Conservation (phyloP, 2,888 invertebrate genomes). For the Apodemia duryi region DNA sequence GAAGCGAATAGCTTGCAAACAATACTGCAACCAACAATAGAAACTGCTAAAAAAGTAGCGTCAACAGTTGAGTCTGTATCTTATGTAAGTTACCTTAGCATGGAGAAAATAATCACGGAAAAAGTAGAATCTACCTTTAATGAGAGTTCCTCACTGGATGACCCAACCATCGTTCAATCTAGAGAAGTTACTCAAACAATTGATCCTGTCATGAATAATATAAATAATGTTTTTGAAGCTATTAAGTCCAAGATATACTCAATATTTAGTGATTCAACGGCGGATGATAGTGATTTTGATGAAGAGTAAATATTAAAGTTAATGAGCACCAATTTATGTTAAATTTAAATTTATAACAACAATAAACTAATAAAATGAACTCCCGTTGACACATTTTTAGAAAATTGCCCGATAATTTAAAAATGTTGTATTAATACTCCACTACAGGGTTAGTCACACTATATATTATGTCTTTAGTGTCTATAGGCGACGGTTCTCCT, state of each 20-base stretch:
- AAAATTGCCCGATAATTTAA: no score
- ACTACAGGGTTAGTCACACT: no score
- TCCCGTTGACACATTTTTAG: no score
- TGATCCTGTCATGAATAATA: conserved; percentile 14
- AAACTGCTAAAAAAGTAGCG: neutral
- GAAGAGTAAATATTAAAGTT: neutral
- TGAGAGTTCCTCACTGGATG: conserved; percentile 37
- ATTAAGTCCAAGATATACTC: conserved; percentile 44
- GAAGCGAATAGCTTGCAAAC: neutral
- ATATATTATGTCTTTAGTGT: no score
- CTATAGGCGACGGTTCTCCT: no score
- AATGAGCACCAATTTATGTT: no score
- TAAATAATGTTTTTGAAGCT: conserved; percentile 37
- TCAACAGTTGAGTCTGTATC: conserved; percentile 2
- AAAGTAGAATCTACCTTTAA: neutral
- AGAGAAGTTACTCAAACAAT: neutral
- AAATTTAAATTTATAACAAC: no score
- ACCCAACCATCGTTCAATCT: neutral
- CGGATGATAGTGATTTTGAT: conserved; percentile 19
- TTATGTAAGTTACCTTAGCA: neutral
- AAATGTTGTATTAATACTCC: no score
- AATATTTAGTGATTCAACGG: conserved; percentile 37
- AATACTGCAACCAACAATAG: neutral
- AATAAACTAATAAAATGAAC: no score
- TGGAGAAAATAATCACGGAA: neutral